Evolutionary conservation across 2,888 invertebrate species (phyloP).

Genomic region (Meganola albula): DNA sequence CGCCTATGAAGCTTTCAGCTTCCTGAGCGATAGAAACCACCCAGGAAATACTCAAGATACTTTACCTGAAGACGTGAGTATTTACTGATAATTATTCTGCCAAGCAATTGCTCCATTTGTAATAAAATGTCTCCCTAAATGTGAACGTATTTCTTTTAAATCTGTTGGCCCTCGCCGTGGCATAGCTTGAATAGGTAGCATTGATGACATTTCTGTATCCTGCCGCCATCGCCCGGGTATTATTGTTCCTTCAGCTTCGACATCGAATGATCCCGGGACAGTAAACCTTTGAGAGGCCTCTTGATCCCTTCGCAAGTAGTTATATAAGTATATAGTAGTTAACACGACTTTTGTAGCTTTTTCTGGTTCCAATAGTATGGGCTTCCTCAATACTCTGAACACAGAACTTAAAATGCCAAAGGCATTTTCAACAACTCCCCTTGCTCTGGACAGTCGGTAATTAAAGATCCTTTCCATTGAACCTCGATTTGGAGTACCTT

Average conservation of each 20-base stretch:
- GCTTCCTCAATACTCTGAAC: constrained; percentile 15
- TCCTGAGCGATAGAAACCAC: constrained; percentile 3
- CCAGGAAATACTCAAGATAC: constrained; percentile 12
- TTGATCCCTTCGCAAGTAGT: constrained; percentile 8
- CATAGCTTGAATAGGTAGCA: constrained; percentile 8
- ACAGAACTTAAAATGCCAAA: constrained; percentile 22
- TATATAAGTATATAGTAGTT: constrained; percentile 7
- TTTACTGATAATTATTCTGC: constrained; percentile 8
- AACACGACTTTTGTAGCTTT: constrained; percentile 7
- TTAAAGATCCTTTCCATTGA: constrained; percentile 30
- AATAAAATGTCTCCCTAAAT: constrained; percentile 8
- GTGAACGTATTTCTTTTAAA: constrained; percentile 9
- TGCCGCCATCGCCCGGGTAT: constrained; percentile 7
- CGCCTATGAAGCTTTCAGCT: too few species aligned
- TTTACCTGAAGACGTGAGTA: constrained; percentile 9
- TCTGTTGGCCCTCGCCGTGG: constrained; percentile 8
- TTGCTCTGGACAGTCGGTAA: constrained; percentile 22
- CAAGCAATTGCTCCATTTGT: constrained; percentile 7
- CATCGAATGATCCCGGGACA: constrained; percentile 8
- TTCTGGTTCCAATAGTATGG: constrained; percentile 15
- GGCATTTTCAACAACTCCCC: constrained; percentile 30
- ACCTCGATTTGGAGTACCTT: constrained; percentile 19
- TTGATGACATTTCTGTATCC: constrained; percentile 8
- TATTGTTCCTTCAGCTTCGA: constrained; percentile 9
- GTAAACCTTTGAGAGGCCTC: constrained; percentile 7